Percentiles rank a stretch among this genome's conserved stretches.
Conservation (phyloP, 1,140 invertebrate genomes). For the Macrosteles quadrilineatus region DNA sequence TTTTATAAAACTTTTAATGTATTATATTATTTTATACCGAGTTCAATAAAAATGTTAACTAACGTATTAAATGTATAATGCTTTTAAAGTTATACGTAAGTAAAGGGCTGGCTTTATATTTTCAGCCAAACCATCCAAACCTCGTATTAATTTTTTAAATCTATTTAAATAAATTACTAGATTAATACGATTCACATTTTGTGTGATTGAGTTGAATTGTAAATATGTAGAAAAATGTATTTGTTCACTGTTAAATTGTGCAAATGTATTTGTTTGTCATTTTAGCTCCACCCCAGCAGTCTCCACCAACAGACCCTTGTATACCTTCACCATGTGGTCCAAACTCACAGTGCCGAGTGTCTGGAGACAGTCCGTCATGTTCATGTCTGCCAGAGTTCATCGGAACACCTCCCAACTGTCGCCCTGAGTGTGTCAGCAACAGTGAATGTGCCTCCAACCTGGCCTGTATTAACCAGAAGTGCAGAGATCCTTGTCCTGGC, state of each 20-base stretch:
- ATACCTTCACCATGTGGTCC: slow-evolving; percentile 70
- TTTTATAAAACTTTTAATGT: too few relatives aligned
- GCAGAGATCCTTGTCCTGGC: slow-evolving; percentile 65
- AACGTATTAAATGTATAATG: too few relatives aligned
- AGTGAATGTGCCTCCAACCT: slow-evolving; percentile 61
- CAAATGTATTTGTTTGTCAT: neutral
- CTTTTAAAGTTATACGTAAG: too few relatives aligned
- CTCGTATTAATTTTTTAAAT: too few relatives aligned
- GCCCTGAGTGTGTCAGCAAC: slow-evolving; percentile 66
- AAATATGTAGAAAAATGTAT: too few relatives aligned
- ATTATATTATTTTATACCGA: too few relatives aligned
- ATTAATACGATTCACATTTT: too few relatives aligned
- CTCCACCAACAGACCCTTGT: slow-evolving; percentile 58
- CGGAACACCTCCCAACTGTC: slow-evolving; percentile 65
- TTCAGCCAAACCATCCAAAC: too few relatives aligned
- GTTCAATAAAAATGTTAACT: too few relatives aligned
- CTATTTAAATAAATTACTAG: too few relatives aligned
- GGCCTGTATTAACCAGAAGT: slow-evolving; percentile 69
- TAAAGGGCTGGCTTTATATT: too few relatives aligned
- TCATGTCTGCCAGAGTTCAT: slow-evolving; percentile 62
- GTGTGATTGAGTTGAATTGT: too few relatives aligned
- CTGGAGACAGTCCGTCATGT: slow-evolving; percentile 63
- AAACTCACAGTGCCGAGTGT: slow-evolving; percentile 63
- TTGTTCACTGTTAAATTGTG: neutral
- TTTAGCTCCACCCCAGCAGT: slow-evolving; percentile 38